These are phyloP conservation scores for Lacanobia wlatinum DNA, from an alignment of 2,888 invertebrate species.

Conservation along the genomic window DNA sequence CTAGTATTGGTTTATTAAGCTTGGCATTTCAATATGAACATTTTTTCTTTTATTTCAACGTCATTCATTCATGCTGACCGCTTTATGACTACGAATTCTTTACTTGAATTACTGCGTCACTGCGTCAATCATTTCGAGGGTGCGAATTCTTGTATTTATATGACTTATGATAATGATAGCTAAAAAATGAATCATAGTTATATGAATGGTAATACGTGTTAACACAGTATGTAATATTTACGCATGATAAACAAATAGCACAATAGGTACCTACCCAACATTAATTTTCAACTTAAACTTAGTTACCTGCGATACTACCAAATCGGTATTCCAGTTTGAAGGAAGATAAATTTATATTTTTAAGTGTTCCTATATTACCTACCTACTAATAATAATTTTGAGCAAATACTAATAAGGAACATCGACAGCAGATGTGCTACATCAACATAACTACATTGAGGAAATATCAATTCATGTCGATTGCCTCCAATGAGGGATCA, in stretches of 20 bases:
- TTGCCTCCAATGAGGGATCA: conserved; percentile 28
- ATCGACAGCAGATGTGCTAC: too few relatives aligned
- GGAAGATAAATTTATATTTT: neutral
- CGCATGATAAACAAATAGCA: neutral
- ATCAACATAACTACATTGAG: neutral
- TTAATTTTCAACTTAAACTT: neutral
- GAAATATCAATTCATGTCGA: conserved; percentile 36
- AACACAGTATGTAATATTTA: neutral
- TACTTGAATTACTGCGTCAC: neutral
- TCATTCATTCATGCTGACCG: neutral
- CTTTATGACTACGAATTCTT: conserved; percentile 35
- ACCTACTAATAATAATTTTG: neutral
- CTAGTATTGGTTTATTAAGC: conserved; percentile 1
- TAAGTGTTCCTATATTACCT: too few relatives aligned
- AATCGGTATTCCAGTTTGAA: neutral
- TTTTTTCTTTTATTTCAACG: conserved; percentile 33
- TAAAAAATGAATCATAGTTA: conserved; percentile 22
- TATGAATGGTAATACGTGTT: neutral
- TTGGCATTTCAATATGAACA: conserved; percentile 33
- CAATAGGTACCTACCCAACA: neutral
- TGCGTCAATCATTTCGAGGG: conserved; percentile 27
- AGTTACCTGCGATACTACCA: too few relatives aligned
- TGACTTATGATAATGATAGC: conserved; percentile 19
- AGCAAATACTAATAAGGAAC: neutral
- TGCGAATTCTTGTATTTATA: conserved; percentile 23